Percentiles rank a stretch among this genome's conserved stretches.
Conservation (phyloP, 1,140 invertebrate species). For the Diuraphis noxia region DNA sequence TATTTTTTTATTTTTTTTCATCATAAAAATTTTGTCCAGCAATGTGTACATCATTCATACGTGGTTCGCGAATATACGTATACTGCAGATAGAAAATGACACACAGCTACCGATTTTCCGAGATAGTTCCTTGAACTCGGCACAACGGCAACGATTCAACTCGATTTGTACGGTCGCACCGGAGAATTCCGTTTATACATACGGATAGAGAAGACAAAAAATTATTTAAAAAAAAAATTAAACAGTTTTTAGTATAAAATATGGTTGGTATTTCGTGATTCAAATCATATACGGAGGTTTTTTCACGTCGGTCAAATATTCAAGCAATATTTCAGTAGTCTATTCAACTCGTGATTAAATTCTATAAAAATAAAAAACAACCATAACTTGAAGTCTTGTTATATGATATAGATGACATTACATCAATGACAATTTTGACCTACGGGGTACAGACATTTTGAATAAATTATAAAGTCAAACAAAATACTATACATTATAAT, state of each 20-base stretch:
- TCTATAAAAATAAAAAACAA: not conserved
- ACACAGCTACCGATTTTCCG: constrained; percentile 4
- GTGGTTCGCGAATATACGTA: not conserved
- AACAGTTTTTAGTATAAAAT: not conserved
- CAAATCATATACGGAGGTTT: not conserved
- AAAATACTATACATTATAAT: not conserved
- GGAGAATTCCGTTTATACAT: not conserved
- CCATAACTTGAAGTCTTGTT: not conserved
- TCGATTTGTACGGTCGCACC: constrained; percentile 18
- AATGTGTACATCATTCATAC: not conserved
- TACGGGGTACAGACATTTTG: not conserved
- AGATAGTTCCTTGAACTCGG: constrained; percentile 49
- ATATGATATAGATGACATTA: constrained; percentile 1
- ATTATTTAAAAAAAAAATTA: constrained; percentile 28
- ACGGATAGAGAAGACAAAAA: not conserved
- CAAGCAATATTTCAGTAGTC: not conserved
- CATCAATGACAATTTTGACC: not conserved
- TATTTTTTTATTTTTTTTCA: not conserved
- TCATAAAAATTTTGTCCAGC: not conserved
- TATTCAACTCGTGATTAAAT: constrained; percentile 4
- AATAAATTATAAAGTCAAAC: not conserved
- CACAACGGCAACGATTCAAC: constrained; percentile 27
- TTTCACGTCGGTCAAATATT: not conserved
- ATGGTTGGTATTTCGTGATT: not conserved
- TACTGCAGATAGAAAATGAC: constrained; percentile 17